A percentile compares a stretch with the other conserved stretches of the same genome.
Conservation (phyloP, 2,113 vertebrate species). For the Salvelinus namaycush region DNA sequence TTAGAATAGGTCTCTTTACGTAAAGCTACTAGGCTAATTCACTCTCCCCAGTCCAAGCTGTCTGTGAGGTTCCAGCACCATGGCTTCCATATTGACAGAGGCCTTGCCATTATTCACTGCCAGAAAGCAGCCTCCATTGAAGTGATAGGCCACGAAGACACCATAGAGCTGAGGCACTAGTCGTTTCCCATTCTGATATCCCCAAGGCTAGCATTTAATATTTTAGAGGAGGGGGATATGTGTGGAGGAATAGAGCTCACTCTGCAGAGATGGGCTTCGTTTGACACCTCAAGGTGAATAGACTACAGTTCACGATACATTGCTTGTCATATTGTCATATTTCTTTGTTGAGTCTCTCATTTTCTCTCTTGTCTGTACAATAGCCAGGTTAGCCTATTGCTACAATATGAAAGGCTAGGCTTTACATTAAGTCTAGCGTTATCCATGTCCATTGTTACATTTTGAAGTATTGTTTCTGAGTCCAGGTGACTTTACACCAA, state of each 20-base stretch:
- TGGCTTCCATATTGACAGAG: too few species aligned
- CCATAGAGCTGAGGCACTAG: not conserved
- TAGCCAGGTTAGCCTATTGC: not conserved
- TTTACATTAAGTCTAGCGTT: not conserved
- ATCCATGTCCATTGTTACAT: not conserved
- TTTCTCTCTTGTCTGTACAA: not conserved
- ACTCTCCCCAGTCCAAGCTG: not conserved
- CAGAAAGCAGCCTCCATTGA: constrained; percentile 16
- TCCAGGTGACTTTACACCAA: not conserved
- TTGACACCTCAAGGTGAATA: constrained; percentile 17
- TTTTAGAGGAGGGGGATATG: constrained; percentile 3
- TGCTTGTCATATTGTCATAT: not conserved
- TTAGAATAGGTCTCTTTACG: constrained; percentile 24
- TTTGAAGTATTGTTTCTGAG: not conserved
- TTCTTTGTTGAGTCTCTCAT: not conserved
- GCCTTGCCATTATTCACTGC: not conserved
- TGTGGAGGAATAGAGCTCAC: not conserved
- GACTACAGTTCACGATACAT: not conserved
- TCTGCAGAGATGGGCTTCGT: not conserved
- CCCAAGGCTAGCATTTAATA: constrained; percentile 21
- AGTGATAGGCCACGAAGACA: constrained; percentile 8
- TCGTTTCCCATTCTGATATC: not conserved
- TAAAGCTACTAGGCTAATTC: not conserved
- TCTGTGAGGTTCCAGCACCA: too few species aligned
- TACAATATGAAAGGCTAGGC: not conserved